These are phyloP conservation scores for Apodemia hepburni DNA, from an alignment of 2,888 invertebrate genomes.

Conservation along the genomic window DNA sequence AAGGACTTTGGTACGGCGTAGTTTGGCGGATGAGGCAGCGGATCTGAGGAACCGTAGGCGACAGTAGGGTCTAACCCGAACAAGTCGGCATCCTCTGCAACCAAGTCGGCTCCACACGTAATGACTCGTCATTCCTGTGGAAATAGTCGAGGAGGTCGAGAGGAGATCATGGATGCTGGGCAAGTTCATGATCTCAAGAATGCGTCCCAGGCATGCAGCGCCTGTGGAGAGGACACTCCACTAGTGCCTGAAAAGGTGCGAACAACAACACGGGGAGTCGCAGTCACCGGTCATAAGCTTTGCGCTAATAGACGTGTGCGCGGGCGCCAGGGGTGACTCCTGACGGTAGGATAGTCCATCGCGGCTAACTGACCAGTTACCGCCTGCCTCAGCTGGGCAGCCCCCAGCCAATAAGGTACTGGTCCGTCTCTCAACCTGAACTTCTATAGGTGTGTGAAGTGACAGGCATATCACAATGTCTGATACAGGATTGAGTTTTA, in stretches of 20 bases:
- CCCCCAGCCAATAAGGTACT: conserved; percentile 16
- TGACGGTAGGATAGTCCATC: conserved; percentile 2
- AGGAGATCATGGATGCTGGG: too few species aligned
- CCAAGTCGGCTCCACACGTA: not conserved
- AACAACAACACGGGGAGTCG: not conserved
- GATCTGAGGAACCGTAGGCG: too few species aligned
- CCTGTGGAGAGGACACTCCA: not conserved
- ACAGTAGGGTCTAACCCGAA: too few species aligned
- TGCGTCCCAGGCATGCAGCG: not conserved
- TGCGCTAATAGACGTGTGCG: not conserved
- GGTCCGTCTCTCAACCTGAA: not conserved
- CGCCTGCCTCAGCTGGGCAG: conserved; percentile 16
- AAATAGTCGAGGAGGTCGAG: not conserved
- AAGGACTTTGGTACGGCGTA: too few species aligned
- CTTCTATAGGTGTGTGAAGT: not conserved
- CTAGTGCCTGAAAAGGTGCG: not conserved
- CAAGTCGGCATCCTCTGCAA: too few species aligned
- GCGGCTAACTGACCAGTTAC: conserved; percentile 13
- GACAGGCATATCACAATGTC: not conserved
- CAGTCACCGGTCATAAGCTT: not conserved
- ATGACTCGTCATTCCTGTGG: not conserved
- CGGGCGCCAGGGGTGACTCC: not conserved
- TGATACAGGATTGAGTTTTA: too few species aligned
- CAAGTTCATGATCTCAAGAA: not conserved
- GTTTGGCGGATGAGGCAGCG: too few species aligned